These are phyloP conservation scores for Atrichornis clamosus DNA, from an alignment of 2,113 vertebrate species.

Conservation along the genomic window DNA sequence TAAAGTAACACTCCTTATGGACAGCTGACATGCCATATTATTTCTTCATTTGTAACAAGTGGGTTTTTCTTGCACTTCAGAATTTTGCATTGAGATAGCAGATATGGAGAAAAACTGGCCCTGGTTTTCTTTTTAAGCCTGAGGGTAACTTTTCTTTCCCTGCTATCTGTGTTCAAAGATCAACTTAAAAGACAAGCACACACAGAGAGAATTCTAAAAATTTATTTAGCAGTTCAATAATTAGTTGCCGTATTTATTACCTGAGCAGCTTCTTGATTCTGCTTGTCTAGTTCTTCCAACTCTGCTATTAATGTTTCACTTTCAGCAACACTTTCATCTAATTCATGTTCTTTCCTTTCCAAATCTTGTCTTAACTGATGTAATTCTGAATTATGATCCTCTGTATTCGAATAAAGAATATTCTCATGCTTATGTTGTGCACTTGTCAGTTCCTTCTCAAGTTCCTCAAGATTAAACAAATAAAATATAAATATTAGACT, in stretches of 20 bases:
- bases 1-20: not conserved
- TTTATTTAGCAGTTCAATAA: not conserved
- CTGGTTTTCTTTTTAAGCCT: not conserved
- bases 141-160: not conserved
- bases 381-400: conserved; percentile 59
- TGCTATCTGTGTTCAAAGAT: not conserved
- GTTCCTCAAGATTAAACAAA: conserved; percentile 48
- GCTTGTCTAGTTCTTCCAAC: conserved; percentile 89
- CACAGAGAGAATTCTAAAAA: not conserved
- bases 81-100: rapidly evolving
- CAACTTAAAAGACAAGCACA: not conserved
- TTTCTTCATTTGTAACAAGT: not conserved
- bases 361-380: conserved; percentile 77
- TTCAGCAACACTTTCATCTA: conserved; percentile 78
- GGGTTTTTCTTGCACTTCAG: not conserved
- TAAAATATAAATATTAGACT: not conserved
- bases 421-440: conserved; percentile 40
- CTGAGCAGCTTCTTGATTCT: conserved; percentile 95
- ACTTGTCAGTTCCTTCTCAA: conserved; percentile 53
- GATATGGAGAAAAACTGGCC: not conserved
- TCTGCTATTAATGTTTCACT: conserved; percentile 81
- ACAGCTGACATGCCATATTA: rapidly evolving
- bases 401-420: conserved; percentile 8
- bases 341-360: conserved; percentile 74
- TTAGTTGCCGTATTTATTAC: conserved; percentile 60